Conservation (phyloP, 2,888 invertebrate genomes). For the Cryptocephalus primarius region DNA sequence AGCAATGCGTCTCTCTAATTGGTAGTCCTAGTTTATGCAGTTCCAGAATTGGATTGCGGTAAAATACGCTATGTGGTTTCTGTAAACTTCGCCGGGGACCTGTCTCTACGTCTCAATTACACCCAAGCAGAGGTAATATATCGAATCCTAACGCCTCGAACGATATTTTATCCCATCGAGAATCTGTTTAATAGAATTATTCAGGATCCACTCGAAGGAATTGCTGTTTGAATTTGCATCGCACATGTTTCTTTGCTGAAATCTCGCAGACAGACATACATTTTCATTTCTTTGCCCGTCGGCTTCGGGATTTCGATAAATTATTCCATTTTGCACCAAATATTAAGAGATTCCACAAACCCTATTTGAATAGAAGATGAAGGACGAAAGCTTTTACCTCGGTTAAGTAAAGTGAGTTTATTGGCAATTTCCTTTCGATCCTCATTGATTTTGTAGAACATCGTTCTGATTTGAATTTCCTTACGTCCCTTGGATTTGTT, state of each 20-base stretch:
- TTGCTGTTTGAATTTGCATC: conserved; percentile 21
- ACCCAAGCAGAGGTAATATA: conserved; percentile 31
- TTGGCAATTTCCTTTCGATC: conserved; percentile 16
- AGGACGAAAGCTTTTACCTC: conserved; percentile 16
- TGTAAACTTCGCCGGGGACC: conserved; percentile 34
- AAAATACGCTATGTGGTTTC: conserved; percentile 37
- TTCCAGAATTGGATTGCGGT: conserved; percentile 38
- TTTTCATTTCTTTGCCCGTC: conserved; percentile 13
- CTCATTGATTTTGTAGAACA: conserved; percentile 10
- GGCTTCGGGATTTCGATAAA: conserved; percentile 13
- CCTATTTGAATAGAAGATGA: conserved; percentile 16
- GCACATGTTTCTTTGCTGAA: conserved; percentile 16
- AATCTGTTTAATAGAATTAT: conserved; percentile 28
- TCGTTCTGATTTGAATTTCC: conserved; percentile 10
- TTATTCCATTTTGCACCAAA: conserved; percentile 18
- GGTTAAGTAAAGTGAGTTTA: conserved; percentile 16
- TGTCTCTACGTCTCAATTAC: conserved; percentile 35
- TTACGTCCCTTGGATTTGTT: neutral
- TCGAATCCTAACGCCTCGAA: conserved; percentile 21
- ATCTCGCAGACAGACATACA: conserved; percentile 4
- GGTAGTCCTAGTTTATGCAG: conserved; percentile 37
- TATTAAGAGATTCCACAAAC: conserved; percentile 14
- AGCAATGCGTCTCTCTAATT: conserved; percentile 36
- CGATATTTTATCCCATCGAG: conserved; percentile 23
- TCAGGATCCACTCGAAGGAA: conserved; percentile 25